Conservation (phyloP, 1,140 invertebrate genomes). For the Drosophila ironensis region DNA sequence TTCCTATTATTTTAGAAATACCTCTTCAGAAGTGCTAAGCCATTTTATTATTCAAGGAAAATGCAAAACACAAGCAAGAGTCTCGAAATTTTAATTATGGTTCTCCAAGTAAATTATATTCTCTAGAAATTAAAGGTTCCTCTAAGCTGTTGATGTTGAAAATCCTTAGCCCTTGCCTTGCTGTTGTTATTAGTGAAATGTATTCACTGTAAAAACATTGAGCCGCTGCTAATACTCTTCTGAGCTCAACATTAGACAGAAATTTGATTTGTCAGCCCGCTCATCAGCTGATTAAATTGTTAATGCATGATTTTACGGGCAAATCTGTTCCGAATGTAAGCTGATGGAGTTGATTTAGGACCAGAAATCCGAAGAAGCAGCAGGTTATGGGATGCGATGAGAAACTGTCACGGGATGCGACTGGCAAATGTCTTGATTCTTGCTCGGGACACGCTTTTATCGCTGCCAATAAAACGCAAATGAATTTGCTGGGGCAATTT, state of each 20-base stretch:
- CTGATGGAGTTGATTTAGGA: neutral
- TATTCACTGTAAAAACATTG: neutral
- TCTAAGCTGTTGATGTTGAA: too few species aligned
- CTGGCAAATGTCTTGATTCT: conserved; percentile 25
- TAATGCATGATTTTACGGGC: conserved; percentile 39
- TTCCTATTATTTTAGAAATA: too few species aligned
- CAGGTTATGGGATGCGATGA: neutral
- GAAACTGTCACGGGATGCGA: conserved; percentile 12
- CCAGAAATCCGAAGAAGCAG: neutral
- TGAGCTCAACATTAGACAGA: conserved; percentile 2
- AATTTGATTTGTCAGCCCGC: conserved; percentile 47
- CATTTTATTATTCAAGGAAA: neutral
- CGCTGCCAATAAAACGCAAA: conserved; percentile 59
- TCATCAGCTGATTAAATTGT: conserved; percentile 41
- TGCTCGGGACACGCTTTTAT: conserved; percentile 36
- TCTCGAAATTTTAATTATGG: neutral
- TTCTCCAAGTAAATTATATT: neutral
- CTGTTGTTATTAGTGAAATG: neutral
- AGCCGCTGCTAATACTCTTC: conserved; percentile 1
- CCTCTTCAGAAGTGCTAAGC: too few species aligned
- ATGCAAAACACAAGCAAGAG: neutral
- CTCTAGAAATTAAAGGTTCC: too few species aligned
- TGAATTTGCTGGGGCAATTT: conserved; percentile 61
- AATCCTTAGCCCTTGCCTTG: neutral
- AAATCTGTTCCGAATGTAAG: conserved; percentile 14